Conservation (phyloP, 92 coral and sea anemone species). For the Anthopleura xanthogrammica region DNA sequence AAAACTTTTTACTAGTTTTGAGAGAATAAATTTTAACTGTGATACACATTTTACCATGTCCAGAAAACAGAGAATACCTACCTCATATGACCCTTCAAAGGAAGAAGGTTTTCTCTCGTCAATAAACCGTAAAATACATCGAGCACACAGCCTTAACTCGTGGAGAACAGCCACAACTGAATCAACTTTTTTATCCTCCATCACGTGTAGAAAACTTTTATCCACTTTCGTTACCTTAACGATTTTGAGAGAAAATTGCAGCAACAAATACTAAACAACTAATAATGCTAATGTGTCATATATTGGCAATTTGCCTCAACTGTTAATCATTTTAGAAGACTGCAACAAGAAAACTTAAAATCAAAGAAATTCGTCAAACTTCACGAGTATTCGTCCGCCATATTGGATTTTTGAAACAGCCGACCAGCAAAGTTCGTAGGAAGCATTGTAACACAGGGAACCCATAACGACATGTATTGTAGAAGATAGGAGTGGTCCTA, state of each 20-base stretch:
- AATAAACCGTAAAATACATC: constrained; percentile 78
- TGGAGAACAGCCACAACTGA: constrained; percentile 30
- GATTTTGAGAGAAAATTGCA: not conserved
- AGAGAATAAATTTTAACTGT: no score
- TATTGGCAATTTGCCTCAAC: not conserved
- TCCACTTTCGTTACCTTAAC: not conserved
- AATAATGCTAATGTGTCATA: not conserved
- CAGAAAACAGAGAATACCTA: constrained; percentile 21
- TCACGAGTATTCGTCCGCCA: constrained; percentile 1
- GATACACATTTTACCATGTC: no score
- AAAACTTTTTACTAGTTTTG: no score
- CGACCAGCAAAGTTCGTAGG: constrained; percentile 4
- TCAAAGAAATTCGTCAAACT: not conserved
- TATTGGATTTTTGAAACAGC: constrained; percentile 23
- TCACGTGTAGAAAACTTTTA: not conserved
- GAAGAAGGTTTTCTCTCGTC: constrained; percentile 53
- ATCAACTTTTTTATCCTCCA: not conserved
- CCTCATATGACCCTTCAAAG: constrained; percentile 58
- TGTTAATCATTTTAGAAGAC: not conserved
- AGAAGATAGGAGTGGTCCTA: no score
- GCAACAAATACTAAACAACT: not conserved
- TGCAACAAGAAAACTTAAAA: not conserved
- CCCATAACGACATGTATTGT: not conserved
- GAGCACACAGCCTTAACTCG: constrained; percentile 63
- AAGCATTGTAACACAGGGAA: constrained; percentile 15